phyloP scores from a whole-genome alignment of 2,113 vertebrate species.

The Lipophrys pholis region DNA sequence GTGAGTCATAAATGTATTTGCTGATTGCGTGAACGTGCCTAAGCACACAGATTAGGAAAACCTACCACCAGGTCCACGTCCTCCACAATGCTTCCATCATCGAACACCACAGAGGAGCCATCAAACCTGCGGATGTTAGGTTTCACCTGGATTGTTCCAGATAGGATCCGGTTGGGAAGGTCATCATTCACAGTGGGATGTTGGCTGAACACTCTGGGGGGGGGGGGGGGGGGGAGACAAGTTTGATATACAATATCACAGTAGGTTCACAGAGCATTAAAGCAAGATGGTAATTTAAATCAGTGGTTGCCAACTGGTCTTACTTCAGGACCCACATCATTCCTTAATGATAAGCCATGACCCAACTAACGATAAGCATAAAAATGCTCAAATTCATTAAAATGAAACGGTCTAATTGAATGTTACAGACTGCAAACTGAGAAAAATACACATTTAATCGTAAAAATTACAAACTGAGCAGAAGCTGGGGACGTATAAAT shows the following conservation, averaged over 20 bases:
- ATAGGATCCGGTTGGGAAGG: constrained; percentile 91
- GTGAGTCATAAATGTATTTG: neutral
- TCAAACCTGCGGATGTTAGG: constrained; percentile 86
- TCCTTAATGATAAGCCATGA: too few relatives aligned
- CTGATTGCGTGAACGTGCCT: neutral
- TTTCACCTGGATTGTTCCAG: constrained; percentile 88
- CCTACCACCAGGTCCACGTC: constrained; percentile 84
- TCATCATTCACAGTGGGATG: constrained; percentile 91
- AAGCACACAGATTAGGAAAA: neutral
- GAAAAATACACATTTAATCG: too few relatives aligned
- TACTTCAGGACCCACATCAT: too few relatives aligned
- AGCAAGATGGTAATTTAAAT: too few relatives aligned
- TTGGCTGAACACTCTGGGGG: constrained; percentile 83
- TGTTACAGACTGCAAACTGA: too few relatives aligned
- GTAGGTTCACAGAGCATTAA: too few relatives aligned
- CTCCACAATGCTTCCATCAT: constrained; percentile 87
- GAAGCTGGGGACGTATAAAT: too few relatives aligned
- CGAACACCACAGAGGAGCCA: constrained; percentile 88
- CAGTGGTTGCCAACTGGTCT: too few relatives aligned
- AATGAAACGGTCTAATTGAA: too few relatives aligned
- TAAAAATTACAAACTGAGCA: too few relatives aligned
- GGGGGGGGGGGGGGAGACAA: too few relatives aligned
- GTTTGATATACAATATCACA: too few relatives aligned
- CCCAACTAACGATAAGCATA: neutral
- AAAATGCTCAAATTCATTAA: neutral